Percentiles rank a stretch among this genome's conserved stretches.
These are phyloP conservation scores for Brachionus rubens DNA, from an alignment of 1,140 invertebrate species.

Conservation along the genomic window DNA sequence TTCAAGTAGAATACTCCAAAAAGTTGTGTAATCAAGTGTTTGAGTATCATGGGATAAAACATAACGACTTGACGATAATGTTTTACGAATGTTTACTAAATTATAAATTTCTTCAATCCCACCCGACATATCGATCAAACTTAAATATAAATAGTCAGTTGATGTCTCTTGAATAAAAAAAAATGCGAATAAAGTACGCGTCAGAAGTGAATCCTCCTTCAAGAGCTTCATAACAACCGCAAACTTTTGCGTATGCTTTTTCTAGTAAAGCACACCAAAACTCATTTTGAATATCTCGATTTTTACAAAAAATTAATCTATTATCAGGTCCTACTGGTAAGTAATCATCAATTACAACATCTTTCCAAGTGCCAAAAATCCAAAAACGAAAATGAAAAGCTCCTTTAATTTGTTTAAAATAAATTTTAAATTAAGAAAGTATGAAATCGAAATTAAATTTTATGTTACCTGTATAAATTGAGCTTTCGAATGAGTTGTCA, in stretches of 20 bases:
- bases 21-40: constrained; percentile 18
- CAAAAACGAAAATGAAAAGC: constrained; percentile 61
- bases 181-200: constrained; percentile 48
- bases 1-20: constrained; percentile 38
- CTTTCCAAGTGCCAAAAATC: constrained; percentile 62
- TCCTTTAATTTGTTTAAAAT: background rate
- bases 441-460: no score
- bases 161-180: background rate
- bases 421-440: background rate
- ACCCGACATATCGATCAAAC: constrained; percentile 54
- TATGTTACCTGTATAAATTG: constrained; percentile 18
- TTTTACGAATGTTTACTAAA: constrained; percentile 49
- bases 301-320: constrained; percentile 44
- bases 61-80: background rate
- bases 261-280: constrained; percentile 64
- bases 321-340: constrained; percentile 54
- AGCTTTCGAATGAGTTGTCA: constrained; percentile 41
- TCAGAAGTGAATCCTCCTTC: constrained; percentile 57
- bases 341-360: constrained; percentile 61
- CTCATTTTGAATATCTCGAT: constrained; percentile 52
- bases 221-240: constrained; percentile 55
- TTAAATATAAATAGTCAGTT: background rate
- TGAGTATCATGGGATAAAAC: background rate
- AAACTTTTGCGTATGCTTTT: constrained; percentile 63
- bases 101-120: constrained; percentile 58